Conservation (phyloP, 1,140 invertebrate genomes). For the Antheraea pernyi region DNA sequence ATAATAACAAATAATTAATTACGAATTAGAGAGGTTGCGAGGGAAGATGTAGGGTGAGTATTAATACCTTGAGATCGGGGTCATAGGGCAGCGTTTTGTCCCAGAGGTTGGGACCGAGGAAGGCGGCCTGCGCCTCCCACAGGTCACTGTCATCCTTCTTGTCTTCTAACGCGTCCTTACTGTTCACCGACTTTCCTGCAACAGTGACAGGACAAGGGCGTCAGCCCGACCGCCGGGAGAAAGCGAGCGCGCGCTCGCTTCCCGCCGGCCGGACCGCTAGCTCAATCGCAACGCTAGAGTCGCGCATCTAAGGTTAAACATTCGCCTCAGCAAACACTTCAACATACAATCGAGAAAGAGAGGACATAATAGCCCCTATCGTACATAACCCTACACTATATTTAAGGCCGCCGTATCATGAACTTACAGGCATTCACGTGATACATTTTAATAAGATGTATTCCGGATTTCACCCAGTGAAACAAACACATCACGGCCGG, state of each 20-base stretch:
- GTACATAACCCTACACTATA: not conserved
- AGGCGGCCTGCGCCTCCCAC: slow-evolving; percentile 95
- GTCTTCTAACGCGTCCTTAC: slow-evolving; percentile 84
- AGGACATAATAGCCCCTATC: not conserved
- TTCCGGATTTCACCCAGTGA: too few species aligned
- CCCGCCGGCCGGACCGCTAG: slow-evolving; percentile 9
- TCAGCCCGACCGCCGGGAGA: slow-evolving; percentile 35
- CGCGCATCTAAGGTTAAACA: not conserved
- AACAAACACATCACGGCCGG: too few species aligned
- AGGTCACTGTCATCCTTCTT: slow-evolving; percentile 92
- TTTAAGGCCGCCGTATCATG: too few species aligned
- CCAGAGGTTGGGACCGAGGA: slow-evolving; percentile 96
- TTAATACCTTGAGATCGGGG: slow-evolving; percentile 95
- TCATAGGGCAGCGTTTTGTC: slow-evolving; percentile 94
- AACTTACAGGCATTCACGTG: too few species aligned
- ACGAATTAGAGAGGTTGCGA: not conserved
- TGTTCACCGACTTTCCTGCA: slow-evolving; percentile 83
- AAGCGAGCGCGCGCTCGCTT: slow-evolving; percentile 12
- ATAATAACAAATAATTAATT: not conserved
- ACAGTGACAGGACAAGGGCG: slow-evolving; percentile 47
- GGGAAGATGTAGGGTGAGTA: not conserved
- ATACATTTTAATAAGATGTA: too few species aligned
- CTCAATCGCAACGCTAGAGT: slow-evolving; percentile 1
- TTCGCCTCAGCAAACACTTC: not conserved
- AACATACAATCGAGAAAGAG: not conserved